These are phyloP conservation scores for Protonibea diacanthus DNA, from an alignment of 2,797 vertebrate species.

Conservation along the genomic window DNA sequence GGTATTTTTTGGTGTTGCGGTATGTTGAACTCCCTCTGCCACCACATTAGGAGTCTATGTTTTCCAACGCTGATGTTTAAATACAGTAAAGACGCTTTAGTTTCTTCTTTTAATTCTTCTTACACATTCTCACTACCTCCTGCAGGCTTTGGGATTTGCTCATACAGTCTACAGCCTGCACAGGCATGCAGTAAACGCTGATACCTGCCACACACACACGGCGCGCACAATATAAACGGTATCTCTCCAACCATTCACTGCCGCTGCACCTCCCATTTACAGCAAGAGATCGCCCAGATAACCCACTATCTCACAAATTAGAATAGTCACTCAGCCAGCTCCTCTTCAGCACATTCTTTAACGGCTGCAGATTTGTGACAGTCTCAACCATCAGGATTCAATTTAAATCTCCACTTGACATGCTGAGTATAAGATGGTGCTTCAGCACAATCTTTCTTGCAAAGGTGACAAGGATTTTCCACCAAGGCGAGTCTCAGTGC, in stretches of 20 bases:
- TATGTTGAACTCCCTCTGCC: background rate
- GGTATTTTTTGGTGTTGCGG: background rate
- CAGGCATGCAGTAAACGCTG: conserved; percentile 19
- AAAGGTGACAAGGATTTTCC: conserved; percentile 45
- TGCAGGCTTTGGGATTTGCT: conserved; percentile 24
- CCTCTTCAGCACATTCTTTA: conserved; percentile 67
- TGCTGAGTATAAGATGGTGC: conserved; percentile 54
- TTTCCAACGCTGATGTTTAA: background rate
- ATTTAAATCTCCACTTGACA: conserved; percentile 75
- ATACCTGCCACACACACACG: conserved; percentile 34
- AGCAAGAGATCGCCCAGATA: conserved; percentile 74
- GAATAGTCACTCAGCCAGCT: conserved; percentile 70
- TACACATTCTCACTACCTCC: background rate
- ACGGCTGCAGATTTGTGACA: conserved; percentile 67
- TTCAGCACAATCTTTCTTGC: conserved; percentile 48
- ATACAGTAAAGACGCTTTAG: background rate
- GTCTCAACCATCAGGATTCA: conserved; percentile 61
- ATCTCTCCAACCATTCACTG: conserved; percentile 58
- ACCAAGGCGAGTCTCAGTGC: background rate
- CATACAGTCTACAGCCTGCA: conserved; percentile 21
- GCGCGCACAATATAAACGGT: conserved; percentile 43
- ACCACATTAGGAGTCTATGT: too few species aligned
- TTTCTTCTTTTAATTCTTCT: conserved; percentile 13
- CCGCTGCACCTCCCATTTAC: conserved; percentile 58
- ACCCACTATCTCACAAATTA: conserved; percentile 76